Conservation (phyloP, 2,797 vertebrate genomes). For the Characodon lateralis region DNA sequence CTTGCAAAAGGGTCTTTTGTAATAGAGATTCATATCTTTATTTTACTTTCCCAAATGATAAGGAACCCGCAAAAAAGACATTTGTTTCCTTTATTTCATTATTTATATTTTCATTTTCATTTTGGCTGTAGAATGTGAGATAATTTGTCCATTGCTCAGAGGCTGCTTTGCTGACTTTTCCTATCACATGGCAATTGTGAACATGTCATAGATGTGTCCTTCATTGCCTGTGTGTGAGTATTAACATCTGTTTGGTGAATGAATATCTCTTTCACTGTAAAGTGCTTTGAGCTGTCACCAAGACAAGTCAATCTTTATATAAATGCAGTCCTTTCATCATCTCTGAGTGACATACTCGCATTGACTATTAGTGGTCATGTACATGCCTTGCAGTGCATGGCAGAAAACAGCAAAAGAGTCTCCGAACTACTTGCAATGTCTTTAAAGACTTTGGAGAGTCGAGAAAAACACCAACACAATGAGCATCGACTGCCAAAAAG, state of each 20-base stretch:
- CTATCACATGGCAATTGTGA: background rate
- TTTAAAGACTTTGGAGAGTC: constrained; percentile 5
- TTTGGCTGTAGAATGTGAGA: background rate
- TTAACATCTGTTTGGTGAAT: background rate
- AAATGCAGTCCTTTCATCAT: background rate
- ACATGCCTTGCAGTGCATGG: background rate
- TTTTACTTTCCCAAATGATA: background rate
- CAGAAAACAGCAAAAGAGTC: constrained; percentile 1
- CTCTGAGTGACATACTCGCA: background rate
- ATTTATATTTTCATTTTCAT: background rate
- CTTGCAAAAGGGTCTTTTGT: background rate
- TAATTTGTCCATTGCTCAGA: background rate
- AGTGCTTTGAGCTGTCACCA: background rate
- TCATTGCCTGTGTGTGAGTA: background rate
- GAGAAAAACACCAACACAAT: constrained; percentile 18
- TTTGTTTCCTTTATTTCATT: background rate
- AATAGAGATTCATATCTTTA: background rate
- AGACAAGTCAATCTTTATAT: background rate
- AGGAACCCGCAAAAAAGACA: background rate
- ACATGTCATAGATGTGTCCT: background rate
- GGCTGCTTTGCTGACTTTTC: background rate
- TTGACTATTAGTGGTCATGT: background rate
- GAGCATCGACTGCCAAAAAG: constrained; percentile 17
- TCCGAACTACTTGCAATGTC: background rate
- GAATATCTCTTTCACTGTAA: constrained; percentile 1